Percentiles rank a stretch among this genome's conserved stretches.
Evolutionary conservation across 2,113 vertebrate species (phyloP).

Genomic region (Anser cygnoides): DNA sequence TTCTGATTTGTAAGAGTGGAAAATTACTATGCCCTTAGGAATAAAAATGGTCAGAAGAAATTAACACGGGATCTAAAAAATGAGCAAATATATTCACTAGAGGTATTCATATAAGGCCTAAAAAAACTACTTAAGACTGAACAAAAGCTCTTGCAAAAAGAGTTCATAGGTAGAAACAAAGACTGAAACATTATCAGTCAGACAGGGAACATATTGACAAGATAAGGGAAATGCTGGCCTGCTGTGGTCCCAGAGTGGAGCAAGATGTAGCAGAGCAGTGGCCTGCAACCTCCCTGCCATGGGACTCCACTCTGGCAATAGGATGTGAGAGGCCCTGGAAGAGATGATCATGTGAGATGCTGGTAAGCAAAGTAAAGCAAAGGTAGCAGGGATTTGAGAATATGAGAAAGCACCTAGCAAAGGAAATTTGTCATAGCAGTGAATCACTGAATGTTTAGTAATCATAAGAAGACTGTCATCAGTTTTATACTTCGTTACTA

Average conservation of each 20-base stretch:
- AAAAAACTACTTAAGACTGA: background rate
- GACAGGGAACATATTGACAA: background rate
- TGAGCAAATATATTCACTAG: background rate
- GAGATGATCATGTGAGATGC: background rate
- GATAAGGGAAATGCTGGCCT: background rate
- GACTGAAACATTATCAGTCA: too few relatives aligned
- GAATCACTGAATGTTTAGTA: background rate
- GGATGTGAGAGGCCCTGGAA: too few relatives aligned
- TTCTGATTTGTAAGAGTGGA: background rate
- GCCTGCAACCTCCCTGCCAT: too few relatives aligned
- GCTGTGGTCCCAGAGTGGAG: background rate
- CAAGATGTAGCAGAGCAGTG: background rate
- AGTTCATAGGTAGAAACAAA: background rate
- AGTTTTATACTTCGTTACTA: background rate
- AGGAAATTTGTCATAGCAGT: background rate
- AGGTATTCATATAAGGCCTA: background rate
- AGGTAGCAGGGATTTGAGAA: background rate
- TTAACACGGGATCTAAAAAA: background rate
- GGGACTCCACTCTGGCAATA: too few relatives aligned
- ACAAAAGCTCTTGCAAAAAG: background rate
- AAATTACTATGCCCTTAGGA: background rate
- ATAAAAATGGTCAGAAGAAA: conserved; percentile 2
- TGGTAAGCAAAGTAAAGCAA: background rate
- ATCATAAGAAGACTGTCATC: background rate
- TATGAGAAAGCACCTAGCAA: background rate